These are phyloP conservation scores for Zenarchopterus dispar DNA, from an alignment of 2,797 vertebrate species.

Conservation along the genomic window DNA sequence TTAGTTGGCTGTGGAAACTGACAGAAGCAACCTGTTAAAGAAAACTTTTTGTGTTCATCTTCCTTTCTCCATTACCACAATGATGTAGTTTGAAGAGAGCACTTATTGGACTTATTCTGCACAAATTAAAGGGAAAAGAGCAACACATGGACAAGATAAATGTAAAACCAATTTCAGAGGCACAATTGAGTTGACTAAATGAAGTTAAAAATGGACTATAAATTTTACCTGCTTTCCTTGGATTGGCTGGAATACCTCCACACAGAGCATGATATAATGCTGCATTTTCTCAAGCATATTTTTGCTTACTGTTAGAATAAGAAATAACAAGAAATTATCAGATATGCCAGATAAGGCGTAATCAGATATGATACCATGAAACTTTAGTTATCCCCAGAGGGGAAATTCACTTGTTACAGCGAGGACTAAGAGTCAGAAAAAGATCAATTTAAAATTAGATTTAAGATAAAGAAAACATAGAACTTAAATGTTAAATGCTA, in stretches of 20 bases:
- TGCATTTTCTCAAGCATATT: background rate
- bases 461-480: too few relatives aligned
- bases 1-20: slow-evolving; percentile 52
- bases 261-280: background rate
- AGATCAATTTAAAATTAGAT: too few relatives aligned
- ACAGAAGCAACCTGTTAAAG: slow-evolving; percentile 27
- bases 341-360: too few relatives aligned
- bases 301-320: background rate
- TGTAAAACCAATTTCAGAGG: slow-evolving; percentile 15
- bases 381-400: too few relatives aligned
- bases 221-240: background rate
- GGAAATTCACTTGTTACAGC: too few relatives aligned
- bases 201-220: slow-evolving; percentile 14
- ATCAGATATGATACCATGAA: too few relatives aligned
- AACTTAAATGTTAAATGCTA: too few relatives aligned
- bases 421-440: too few relatives aligned
- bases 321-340: too few relatives aligned
- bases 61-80: slow-evolving; percentile 7
- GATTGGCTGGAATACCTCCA: background rate
- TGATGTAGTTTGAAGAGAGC: slow-evolving; percentile 20
- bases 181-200: slow-evolving; percentile 12
- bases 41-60: slow-evolving; percentile 35
- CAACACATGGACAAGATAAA: slow-evolving; percentile 21
- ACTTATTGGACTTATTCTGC: background rate
- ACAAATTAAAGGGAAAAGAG: slow-evolving; percentile 3